phyloP scores from a whole-genome alignment of 1,140 invertebrate species.

The Conus ventricosus region DNA sequence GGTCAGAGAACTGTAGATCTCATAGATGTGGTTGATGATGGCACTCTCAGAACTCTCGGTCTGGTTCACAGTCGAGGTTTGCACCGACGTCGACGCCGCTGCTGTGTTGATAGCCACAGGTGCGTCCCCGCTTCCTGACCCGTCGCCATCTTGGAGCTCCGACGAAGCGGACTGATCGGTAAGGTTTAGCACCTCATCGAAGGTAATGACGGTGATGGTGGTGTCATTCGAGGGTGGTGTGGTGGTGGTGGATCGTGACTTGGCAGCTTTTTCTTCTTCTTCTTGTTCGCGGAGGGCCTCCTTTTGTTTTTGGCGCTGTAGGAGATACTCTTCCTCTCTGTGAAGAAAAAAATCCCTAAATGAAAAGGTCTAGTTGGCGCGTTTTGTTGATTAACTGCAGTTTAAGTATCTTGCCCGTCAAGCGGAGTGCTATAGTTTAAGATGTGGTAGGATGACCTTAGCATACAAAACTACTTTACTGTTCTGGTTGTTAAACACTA shows the following conservation, averaged over 20 bases:
- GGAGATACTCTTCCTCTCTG: conserved; percentile 8
- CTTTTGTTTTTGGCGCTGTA: background rate
- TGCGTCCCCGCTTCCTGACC: conserved; percentile 24
- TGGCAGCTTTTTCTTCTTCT: background rate
- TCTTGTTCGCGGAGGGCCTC: background rate
- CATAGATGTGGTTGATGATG: conserved; percentile 37
- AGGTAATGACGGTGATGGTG: background rate
- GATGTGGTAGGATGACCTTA: too few relatives aligned
- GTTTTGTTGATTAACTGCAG: too few relatives aligned
- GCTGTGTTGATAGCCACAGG: background rate
- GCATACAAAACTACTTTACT: too few relatives aligned
- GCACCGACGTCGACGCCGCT: background rate
- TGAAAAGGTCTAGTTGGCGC: too few relatives aligned
- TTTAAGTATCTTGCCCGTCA: too few relatives aligned
- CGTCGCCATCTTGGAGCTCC: background rate
- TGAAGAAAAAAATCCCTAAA: background rate
- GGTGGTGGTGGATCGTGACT: background rate
- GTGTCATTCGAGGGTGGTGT: background rate
- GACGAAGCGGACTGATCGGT: background rate
- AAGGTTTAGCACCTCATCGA: background rate
- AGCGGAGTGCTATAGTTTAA: too few relatives aligned
- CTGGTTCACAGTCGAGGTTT: background rate
- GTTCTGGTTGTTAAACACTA: too few relatives aligned
- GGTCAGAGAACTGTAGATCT: conserved; percentile 36
- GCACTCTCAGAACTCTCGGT: conserved; percentile 28